phyloP scores from a whole-genome alignment of 2,888 invertebrate genomes.

The Brachyptera putata region DNA sequence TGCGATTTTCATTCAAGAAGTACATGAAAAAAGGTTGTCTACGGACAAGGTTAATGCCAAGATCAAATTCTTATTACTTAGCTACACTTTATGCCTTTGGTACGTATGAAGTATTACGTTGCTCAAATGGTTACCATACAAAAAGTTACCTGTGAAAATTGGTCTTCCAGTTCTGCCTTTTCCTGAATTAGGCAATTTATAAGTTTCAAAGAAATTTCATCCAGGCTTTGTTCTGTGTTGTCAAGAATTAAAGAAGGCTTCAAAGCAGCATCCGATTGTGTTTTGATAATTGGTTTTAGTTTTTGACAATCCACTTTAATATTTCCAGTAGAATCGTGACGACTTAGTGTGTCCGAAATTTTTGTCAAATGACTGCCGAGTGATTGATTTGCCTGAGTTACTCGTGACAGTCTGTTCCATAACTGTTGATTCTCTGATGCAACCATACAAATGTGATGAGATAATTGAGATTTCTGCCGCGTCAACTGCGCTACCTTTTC shows the following conservation, averaged over 20 bases:
- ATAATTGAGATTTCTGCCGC: slow-evolving; percentile 70
- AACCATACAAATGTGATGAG: slow-evolving; percentile 75
- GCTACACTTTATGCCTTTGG: too few relatives aligned
- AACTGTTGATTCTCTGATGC: slow-evolving; percentile 75
- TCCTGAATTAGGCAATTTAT: slow-evolving; percentile 65
- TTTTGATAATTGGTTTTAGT: slow-evolving; percentile 39
- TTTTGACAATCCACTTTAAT: slow-evolving; percentile 33
- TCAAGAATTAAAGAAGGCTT: slow-evolving; percentile 46
- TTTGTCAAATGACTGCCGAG: slow-evolving; percentile 50
- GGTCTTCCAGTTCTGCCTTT: slow-evolving; percentile 63
- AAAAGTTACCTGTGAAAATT: slow-evolving; percentile 48
- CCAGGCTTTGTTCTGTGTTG: slow-evolving; percentile 60
- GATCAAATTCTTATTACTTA: too few relatives aligned
- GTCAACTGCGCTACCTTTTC: slow-evolving; percentile 64
- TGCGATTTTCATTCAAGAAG: too few relatives aligned
- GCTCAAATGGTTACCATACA: not conserved
- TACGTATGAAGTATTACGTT: too few relatives aligned
- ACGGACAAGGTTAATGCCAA: too few relatives aligned
- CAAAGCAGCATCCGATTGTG: slow-evolving; percentile 43
- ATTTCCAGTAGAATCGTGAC: slow-evolving; percentile 40
- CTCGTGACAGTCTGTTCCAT: slow-evolving; percentile 66
- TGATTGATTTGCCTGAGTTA: slow-evolving; percentile 57
- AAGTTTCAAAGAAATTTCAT: slow-evolving; percentile 70
- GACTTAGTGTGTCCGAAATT: slow-evolving; percentile 51
- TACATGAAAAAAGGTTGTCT: too few relatives aligned